A percentile compares a stretch with the other conserved stretches of the same genome.
These are phyloP conservation scores for Eulemur albifrons DNA, from an alignment of 2,797 vertebrate species.

Conservation along the genomic window DNA sequence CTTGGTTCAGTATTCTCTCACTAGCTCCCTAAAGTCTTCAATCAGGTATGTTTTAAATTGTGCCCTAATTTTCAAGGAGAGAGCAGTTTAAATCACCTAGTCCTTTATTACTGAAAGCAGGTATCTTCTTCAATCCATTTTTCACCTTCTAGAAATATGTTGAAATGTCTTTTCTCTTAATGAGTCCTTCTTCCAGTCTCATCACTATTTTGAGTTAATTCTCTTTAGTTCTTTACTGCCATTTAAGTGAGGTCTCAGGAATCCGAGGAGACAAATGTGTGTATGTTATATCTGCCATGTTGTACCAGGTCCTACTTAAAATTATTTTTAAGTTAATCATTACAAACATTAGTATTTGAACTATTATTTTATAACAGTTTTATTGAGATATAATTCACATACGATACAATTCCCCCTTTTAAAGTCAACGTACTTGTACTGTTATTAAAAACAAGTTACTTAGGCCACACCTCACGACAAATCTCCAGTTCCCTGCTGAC, in stretches of 20 bases:
- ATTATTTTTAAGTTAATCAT: slow-evolving; percentile 22
- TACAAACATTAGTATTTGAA: neutral
- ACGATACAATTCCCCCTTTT: neutral
- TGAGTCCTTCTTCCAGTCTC: neutral
- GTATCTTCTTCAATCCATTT: neutral
- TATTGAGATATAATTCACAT: neutral
- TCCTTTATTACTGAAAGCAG: neutral
- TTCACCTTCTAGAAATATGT: neutral
- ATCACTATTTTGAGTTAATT: neutral
- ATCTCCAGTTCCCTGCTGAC: slow-evolving; percentile 11
- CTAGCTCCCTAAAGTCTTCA: neutral
- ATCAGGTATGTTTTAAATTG: neutral
- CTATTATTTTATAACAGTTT: slow-evolving; percentile 16
- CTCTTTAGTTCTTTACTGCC: neutral
- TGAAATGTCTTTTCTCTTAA: slow-evolving; percentile 3
- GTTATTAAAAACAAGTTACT: slow-evolving; percentile 17
- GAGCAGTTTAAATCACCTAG: neutral
- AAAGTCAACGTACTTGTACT: neutral
- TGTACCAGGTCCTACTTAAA: neutral
- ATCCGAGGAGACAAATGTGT: neutral
- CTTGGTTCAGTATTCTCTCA: neutral
- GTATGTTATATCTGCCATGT: neutral
- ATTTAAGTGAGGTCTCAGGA: neutral
- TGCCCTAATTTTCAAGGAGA: neutral
- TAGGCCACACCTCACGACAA: neutral